Evolutionary conservation across 2,113 vertebrate genomes (phyloP).

Genomic region (Oreochromis spilurus): DNA sequence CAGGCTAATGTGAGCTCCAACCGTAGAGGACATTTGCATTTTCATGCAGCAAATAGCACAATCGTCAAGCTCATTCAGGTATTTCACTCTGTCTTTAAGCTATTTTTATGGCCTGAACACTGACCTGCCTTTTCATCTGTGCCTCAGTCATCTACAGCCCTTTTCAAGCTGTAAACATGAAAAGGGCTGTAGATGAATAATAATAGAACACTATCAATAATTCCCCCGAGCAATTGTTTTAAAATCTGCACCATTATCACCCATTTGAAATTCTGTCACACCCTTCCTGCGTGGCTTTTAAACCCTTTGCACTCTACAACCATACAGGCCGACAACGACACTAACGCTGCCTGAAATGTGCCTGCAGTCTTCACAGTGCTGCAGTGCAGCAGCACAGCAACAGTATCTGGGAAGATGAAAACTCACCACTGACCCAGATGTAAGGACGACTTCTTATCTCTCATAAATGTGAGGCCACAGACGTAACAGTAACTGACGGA

Average conservation of each 20-base stretch:
- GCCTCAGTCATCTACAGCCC: neutral
- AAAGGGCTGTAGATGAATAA: neutral
- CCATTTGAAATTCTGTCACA: neutral
- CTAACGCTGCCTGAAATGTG: neutral
- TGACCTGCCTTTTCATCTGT: neutral
- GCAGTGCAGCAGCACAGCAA: neutral
- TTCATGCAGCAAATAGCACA: neutral
- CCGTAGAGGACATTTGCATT: neutral
- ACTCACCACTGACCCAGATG: neutral
- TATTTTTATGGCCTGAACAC: neutral
- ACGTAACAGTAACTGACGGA: neutral
- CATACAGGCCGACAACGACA: neutral
- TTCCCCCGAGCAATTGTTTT: neutral
- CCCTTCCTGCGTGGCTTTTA: neutral
- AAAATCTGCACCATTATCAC: neutral
- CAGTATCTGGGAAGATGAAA: neutral
- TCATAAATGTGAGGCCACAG: neutral
- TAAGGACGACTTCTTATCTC: neutral
- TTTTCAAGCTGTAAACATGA: neutral
- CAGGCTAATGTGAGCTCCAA: neutral
- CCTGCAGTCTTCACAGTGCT: neutral
- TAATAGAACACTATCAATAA: fast-evolving
- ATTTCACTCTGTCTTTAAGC: neutral
- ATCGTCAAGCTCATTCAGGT: neutral
- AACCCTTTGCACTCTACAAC: neutral